Conservation (phyloP, 2,888 invertebrate genomes). For the Lymantria monacha region DNA sequence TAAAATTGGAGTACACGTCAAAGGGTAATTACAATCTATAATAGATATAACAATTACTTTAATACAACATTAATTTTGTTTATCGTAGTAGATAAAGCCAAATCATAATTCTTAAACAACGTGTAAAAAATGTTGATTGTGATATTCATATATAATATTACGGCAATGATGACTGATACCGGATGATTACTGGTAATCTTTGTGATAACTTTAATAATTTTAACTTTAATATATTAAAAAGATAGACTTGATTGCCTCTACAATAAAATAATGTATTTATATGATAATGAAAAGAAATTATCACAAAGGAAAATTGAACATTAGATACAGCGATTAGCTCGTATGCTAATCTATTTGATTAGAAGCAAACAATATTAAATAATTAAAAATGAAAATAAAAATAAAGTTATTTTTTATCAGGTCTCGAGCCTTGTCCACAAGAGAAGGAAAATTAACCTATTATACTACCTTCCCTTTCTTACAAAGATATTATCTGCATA, state of each 20-base stretch:
- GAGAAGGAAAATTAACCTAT: no score
- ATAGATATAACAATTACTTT: not conserved
- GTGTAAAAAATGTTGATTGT: not conserved
- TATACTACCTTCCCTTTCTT: no score
- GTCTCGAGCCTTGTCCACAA: no score
- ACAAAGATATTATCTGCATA: no score
- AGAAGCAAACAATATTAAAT: no score
- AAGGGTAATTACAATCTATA: not conserved
- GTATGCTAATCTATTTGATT: no score
- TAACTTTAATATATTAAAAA: constrained; percentile 34
- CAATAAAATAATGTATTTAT: constrained; percentile 20
- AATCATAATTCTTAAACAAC: not conserved
- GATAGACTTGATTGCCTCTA: constrained; percentile 24
- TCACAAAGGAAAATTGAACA: not conserved
- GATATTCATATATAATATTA: not conserved
- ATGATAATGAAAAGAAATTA: constrained; percentile 20
- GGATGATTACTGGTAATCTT: constrained; percentile 40
- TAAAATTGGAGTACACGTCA: not conserved
- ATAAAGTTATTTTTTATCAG: no score
- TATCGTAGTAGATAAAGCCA: not conserved
- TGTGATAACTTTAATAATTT: constrained; percentile 29
- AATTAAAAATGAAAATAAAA: no score
- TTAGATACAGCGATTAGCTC: no score
- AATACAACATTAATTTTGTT: not conserved
- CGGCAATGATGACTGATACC: constrained; percentile 31